Evolutionary conservation across 2,797 vertebrate genomes (phyloP).

Genomic region (Enteromius anoplus): DNA sequence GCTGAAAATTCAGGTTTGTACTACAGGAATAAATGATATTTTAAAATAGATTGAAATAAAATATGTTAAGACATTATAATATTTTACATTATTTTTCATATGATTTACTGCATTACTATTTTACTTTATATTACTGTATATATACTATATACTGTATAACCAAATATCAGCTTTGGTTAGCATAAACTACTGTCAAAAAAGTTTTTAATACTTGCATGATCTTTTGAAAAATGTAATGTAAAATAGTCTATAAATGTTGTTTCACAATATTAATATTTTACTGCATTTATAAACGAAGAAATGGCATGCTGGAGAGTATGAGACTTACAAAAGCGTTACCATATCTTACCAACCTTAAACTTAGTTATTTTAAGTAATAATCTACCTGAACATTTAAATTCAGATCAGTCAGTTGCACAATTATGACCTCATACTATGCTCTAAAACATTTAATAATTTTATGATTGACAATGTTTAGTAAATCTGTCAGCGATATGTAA

Average conservation of each 20-base stretch:
- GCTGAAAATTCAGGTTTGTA: neutral
- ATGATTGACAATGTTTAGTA: constrained; percentile 4
- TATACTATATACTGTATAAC: neutral
- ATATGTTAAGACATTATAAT: neutral
- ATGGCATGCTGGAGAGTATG: neutral
- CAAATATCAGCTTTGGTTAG: neutral
- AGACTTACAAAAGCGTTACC: neutral
- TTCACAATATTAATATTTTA: neutral
- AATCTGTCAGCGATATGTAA: neutral
- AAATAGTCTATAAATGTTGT: neutral
- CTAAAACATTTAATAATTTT: neutral
- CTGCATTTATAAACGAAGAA: neutral
- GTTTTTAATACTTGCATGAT: neutral
- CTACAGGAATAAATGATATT: neutral
- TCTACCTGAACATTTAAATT: neutral
- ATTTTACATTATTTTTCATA: neutral
- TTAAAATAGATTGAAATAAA: neutral
- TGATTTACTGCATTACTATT: neutral
- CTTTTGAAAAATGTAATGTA: neutral
- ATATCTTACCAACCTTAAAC: neutral
- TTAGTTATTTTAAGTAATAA: neutral
- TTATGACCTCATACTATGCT: neutral
- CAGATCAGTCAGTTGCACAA: neutral
- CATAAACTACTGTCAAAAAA: neutral
- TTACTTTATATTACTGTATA: neutral